Evolutionary conservation across 1,140 invertebrate genomes (phyloP), one percentile per base, ranked within the genome.

Genomic region (Scaptomyza montana): DNA sequence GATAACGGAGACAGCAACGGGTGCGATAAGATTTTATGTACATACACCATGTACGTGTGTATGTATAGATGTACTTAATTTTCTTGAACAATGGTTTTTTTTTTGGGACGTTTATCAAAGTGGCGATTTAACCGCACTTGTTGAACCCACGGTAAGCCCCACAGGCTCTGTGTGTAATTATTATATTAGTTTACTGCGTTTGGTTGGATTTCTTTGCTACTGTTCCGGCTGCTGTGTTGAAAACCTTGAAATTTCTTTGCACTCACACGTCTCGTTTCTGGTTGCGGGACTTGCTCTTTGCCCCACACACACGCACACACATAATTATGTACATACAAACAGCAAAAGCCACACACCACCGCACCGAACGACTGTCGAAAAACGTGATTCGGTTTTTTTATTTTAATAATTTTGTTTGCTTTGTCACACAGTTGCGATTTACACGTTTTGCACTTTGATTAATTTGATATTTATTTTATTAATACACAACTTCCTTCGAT

Each of bases 401-500:
- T 43, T 43, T 43, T 12, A n/a, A n/a, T 43, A 43, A 5, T 60
- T 55, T 51, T 28, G 50, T 19, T 43, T 13, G 62, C 72, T 74
- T 55, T 45, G 45, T 67, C 69, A 67, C 55, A 59, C 63, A 28
- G 62, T 63, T 49, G 16, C 64, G 39, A 59, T 70, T 74, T 72
- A 87, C 78, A 86, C 79, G 75, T 86, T 86, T 89, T 78, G 36
- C 54, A 65, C 49, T 87, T 86, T 77, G 64, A 63, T 53, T 60
- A 70, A 71, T 64, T 63, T 51, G 45, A 41, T 89, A 84, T 87
- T 87, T 82, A 74, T 77, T 89, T 89, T 82, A 78, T 79, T 82
- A 79, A 87, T 79, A 81, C 66, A 87, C 86, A 82, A 82, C 84
- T 87, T 89, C 76, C 78, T 77, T 73, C 64, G 74, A 56, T 78